These are phyloP conservation scores for Luidia sarsii DNA, from an alignment of 53 echinoderm and acorn worm species.

Conservation along the genomic window DNA sequence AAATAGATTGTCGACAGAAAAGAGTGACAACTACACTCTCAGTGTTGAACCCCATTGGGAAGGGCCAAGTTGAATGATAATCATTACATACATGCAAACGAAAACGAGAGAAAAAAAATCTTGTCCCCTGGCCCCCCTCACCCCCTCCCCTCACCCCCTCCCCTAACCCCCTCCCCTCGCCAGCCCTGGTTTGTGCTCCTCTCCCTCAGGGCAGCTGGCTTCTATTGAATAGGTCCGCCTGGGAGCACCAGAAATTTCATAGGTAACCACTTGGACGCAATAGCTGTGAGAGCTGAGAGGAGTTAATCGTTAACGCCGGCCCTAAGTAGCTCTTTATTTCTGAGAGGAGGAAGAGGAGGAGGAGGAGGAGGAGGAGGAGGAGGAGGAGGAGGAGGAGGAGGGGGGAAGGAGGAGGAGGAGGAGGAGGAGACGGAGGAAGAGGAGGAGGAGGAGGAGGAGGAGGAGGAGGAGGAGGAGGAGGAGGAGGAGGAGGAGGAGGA, in stretches of 20 bases:
- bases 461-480: slow-evolving; percentile 26
- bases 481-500: slow-evolving; percentile 5
- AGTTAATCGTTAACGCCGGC: slow-evolving; percentile 40
- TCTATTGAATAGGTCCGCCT: slow-evolving; percentile 26
- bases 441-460: slow-evolving; percentile 5
- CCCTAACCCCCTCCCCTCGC: no score
- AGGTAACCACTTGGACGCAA: slow-evolving; percentile 28
- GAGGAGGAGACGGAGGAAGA: slow-evolving; percentile 12
- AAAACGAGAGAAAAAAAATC: slow-evolving; percentile 25
- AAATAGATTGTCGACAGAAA: slow-evolving; percentile 24
- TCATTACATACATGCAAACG: no score
- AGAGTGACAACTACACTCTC: slow-evolving; percentile 27
- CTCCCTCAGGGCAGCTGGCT: slow-evolving; percentile 25
- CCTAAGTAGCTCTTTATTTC: slow-evolving; percentile 38
- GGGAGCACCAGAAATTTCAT: slow-evolving; percentile 43
- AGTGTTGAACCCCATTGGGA: no score
- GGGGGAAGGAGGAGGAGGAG: slow-evolving; percentile 11
- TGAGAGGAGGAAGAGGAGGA: no score
- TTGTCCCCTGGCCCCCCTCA: no score
- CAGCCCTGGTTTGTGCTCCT: no score
- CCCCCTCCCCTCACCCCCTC: no score
- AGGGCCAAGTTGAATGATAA: no score
- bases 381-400: slow-evolving; percentile 23
- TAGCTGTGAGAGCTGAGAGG: slow-evolving; percentile 1
- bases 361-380: slow-evolving; percentile 1